Base-by-base conservation (phyloP, 2,797 vertebrate species). In the Lophura swinhoii region DNA sequence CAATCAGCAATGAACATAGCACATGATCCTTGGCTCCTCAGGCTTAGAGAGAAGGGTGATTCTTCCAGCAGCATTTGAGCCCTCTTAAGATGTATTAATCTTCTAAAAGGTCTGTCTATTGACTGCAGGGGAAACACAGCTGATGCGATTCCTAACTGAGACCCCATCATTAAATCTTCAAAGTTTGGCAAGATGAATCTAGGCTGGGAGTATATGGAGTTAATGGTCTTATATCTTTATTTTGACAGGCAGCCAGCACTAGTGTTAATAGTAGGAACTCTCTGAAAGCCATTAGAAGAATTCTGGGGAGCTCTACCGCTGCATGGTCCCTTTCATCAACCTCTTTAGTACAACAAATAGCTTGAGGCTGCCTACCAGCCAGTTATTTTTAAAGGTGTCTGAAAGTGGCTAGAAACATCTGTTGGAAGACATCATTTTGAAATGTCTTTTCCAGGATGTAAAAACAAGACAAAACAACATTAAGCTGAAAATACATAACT, bases 301-400 rank as follows among this genome's bases (percentile, higher is more conserved):
- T 91, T 80, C 89, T 51, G 46, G 72, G 55, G 69, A 88, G 21
- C 51, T 95, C 69, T 51, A 62, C 41, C 77, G 29, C 64, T 91
- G 82, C 56, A 6, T 85, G 75, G 62, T 67, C 69, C 60, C 69
- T 91, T 96, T 96, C 84, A 93, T 95, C 86, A 85, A 31, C 41
- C 18, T 74, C 66, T 88, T 95, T 56, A 87, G 35, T 48, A 90
- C 53, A 58, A 95, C 84, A 91, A 94, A 83, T 85, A 94, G 69
- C 93, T 95, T 87, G 71, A 87, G 90, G 78, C 82, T 91, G 55
- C 81, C 84, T 77, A 94, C 29, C 20, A 89, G 69, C 41, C 72
- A 85, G 66, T 86, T 59, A 75, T 84, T 93, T 92, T 89, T 85
- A 84, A 90, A 87, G 88, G 66, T 90, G 26, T 89, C 26, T 90